These are phyloP conservation scores for Mystacides longicornis DNA, from an alignment of 2,888 invertebrate genomes.

Conservation along the genomic window DNA sequence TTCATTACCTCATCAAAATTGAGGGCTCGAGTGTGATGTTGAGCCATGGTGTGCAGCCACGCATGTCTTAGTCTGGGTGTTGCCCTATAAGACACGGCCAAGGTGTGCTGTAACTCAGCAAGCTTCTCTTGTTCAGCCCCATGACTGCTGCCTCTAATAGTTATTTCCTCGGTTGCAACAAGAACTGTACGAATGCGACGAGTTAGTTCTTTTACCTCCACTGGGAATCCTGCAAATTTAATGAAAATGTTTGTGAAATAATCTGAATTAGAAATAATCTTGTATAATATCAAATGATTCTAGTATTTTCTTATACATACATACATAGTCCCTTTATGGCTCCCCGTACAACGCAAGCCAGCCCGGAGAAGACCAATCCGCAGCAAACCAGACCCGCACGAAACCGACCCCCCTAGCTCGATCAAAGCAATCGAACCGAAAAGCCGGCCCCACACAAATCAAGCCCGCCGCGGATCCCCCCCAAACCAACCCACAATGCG, in stretches of 20 bases:
- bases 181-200: constrained; percentile 89
- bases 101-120: constrained; percentile 82
- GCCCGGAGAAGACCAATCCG: too few relatives aligned
- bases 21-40: constrained; percentile 71
- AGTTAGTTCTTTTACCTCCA: constrained; percentile 89
- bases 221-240: constrained; percentile 59
- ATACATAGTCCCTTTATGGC: too few relatives aligned
- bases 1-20: constrained; percentile 81
- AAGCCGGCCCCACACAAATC: too few relatives aligned
- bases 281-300: too few relatives aligned
- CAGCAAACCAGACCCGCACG: too few relatives aligned
- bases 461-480: too few relatives aligned
- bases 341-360: too few relatives aligned
- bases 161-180: constrained; percentile 90
- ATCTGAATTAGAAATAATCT: background rate
- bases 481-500: too few relatives aligned
- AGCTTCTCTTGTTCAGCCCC: constrained; percentile 89
- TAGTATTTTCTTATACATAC: too few relatives aligned
- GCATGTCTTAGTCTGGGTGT: constrained; percentile 91
- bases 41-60: constrained; percentile 92
- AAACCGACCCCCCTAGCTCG: too few relatives aligned
- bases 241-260: background rate
- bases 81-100: constrained; percentile 89
- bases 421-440: too few relatives aligned
- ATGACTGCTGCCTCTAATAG: constrained; percentile 81